phyloP scores from a whole-genome alignment of 2,888 invertebrate species.

The Troilus luridus region DNA sequence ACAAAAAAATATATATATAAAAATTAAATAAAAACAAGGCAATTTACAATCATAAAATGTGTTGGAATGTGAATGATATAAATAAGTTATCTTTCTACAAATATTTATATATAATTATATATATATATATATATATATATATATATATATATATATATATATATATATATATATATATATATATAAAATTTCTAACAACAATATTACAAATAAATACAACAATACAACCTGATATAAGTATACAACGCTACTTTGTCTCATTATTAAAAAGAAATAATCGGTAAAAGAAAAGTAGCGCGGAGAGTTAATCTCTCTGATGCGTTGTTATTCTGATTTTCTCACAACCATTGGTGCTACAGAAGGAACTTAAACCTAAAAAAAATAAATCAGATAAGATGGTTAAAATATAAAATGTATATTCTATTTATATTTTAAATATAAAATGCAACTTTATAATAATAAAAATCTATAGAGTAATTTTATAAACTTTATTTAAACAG shows the following conservation, averaged over 20 bases:
- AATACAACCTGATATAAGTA: slow-evolving; percentile 51
- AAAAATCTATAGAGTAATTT: too few species aligned
- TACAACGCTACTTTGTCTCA: slow-evolving; percentile 56
- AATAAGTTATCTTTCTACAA: slow-evolving; percentile 36
- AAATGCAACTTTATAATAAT: too few species aligned
- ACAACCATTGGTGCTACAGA: slow-evolving; percentile 12
- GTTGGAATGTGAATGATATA: slow-evolving; percentile 52
- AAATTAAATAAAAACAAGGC: slow-evolving; percentile 49
- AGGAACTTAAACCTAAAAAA: slow-evolving; percentile 25
- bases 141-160: slow-evolving; percentile 47
- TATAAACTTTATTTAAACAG: too few species aligned
- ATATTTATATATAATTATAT: slow-evolving; percentile 2
- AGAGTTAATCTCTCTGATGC: slow-evolving; percentile 46
- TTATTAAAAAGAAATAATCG: slow-evolving; percentile 56
- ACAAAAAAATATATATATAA: slow-evolving; percentile 17
- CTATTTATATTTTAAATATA: too few species aligned
- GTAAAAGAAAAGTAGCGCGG: slow-evolving; percentile 56
- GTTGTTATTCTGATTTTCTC: slow-evolving; percentile 11
- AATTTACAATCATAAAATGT: slow-evolving; percentile 42
- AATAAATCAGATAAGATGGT: background rate
- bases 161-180: slow-evolving; percentile 40
- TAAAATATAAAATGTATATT: too few species aligned
- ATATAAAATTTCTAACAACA: slow-evolving; percentile 11
- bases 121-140: slow-evolving; percentile 26
- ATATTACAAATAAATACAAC: slow-evolving; percentile 57